Evolutionary conservation across 2,797 vertebrate genomes (phyloP), one percentile per base, ranked within the genome.

Genomic region (Tenualosa ilisha): DNA sequence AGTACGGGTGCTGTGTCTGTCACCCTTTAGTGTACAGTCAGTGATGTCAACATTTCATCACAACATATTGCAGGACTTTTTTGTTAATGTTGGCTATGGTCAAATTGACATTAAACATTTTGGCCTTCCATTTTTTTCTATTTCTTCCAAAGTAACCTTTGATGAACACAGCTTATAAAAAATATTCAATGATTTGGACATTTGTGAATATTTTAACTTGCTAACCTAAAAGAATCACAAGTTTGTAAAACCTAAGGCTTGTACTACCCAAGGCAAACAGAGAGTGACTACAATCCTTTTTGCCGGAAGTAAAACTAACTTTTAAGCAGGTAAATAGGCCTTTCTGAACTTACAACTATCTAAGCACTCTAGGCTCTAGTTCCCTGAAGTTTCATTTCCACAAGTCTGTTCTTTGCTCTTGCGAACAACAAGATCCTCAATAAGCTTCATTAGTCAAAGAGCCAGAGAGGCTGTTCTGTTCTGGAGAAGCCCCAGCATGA

Each of bases 361-460:
- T 24, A 24, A 37, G 65, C 65, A 72, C 13, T 31, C 46, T 72
- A 40, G 17, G 54, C 17, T 20, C 17, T 20, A 40, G 31, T 72
- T 72, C 65, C 65, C 13, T 37, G 12, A 12, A 12, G 26, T 15
- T 31, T 72, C 13, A 17, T 72, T 40, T 72, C 65, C 26, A 26
- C 4, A 26, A n/a, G 50, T 37, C 37, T 72, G 26, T 37, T 3
- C 24, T 31, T 31, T 9, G 20, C 22, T 53, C 81, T 53, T 59
- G 15, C 15, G 24, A 83, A 83, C 56, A 43, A 68, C 82, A 85
- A 24, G 17, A 86, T 83, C 51, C 11, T 43, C 6, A 79, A 86
- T 84, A 63, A 86, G 82, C 85, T 82, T 86, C 65, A 90, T 88
- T 86, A 88, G 54, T 24, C 65, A 65, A 86, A 87, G 83, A 85